These are phyloP conservation scores for Dysidea cf. avara DNA, from an alignment of 37 sponge, comb jelly and placozoan species.

Conservation along the genomic window DNA sequence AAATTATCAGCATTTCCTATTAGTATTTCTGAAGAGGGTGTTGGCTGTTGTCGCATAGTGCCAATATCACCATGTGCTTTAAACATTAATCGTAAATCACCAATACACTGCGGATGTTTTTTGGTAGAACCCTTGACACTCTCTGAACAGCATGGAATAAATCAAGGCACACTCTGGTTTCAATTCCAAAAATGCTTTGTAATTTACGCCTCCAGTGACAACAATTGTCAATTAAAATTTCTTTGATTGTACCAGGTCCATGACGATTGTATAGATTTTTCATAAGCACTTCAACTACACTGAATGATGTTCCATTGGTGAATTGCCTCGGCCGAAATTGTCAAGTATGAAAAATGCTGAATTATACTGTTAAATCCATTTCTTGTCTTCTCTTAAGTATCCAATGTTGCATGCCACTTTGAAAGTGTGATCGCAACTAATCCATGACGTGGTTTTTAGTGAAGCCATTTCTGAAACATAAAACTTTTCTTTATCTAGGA, in stretches of 20 bases:
- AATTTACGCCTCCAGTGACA: constrained; percentile 31
- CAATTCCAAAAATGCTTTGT: constrained; percentile 32
- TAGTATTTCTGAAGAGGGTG: constrained; percentile 28
- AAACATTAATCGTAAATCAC: constrained; percentile 30
- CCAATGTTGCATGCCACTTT: constrained; percentile 26
- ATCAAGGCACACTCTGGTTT: constrained; percentile 25
- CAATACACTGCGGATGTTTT: constrained; percentile 21
- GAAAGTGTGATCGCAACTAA: constrained; percentile 48
- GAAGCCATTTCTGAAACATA: constrained; percentile 12
- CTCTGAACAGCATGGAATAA: constrained; percentile 53
- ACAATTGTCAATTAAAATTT: constrained; percentile 52
- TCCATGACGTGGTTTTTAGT: neutral
- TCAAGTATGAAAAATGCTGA: constrained; percentile 37
- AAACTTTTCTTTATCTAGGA: constrained; percentile 4
- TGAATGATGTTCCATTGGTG: constrained; percentile 13
- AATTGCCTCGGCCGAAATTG: constrained; percentile 25
- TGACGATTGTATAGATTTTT: neutral
- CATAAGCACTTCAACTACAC: constrained; percentile 2
- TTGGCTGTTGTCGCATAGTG: neutral
- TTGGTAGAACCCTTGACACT: constrained; percentile 25
- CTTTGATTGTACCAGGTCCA: neutral
- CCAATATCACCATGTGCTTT: constrained; percentile 33
- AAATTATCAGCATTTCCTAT: constrained; percentile 2
- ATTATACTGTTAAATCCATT: constrained; percentile 44
- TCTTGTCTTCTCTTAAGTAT: constrained; percentile 7